Conservation (phyloP, 1,140 invertebrate genomes). For the Solenopsis invicta region DNA sequence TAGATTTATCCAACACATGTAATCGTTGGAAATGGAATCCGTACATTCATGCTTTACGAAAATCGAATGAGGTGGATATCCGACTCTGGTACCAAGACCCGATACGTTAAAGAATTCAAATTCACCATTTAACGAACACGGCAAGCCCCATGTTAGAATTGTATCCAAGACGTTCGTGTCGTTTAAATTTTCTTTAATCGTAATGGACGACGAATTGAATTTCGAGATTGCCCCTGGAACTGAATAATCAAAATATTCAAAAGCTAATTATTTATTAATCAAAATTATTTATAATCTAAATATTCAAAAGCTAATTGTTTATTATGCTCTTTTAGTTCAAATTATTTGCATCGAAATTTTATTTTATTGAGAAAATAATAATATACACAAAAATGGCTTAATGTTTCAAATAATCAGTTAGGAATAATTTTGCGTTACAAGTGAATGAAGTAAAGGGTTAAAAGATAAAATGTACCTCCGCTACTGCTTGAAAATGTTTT, state of each 20-base stretch:
- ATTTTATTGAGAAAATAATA: not conserved
- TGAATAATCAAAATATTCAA: constrained; percentile 62
- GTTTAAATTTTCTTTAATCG: constrained; percentile 57
- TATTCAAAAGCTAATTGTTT: constrained; percentile 19
- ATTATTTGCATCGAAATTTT: not conserved
- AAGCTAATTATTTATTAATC: not conserved
- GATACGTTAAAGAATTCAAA: constrained; percentile 77
- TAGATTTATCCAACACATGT: constrained; percentile 72
- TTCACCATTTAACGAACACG: constrained; percentile 77
- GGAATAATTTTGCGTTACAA: constrained; percentile 19
- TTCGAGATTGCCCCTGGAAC: constrained; percentile 77
- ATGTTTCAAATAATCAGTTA: not conserved
- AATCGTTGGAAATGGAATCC: constrained; percentile 43
- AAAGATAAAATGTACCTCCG: constrained; percentile 64
- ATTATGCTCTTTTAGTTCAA: not conserved
- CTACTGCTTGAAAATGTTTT: constrained; percentile 56
- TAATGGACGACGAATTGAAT: constrained; percentile 63
- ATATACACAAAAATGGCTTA: not conserved
- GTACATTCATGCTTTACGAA: constrained; percentile 4
- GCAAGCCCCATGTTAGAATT: constrained; percentile 77
- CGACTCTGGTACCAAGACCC: constrained; percentile 70
- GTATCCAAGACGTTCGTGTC: constrained; percentile 77
- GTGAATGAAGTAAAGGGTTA: not conserved
- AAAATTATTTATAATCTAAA: constrained; percentile 51
- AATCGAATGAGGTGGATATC: constrained; percentile 53